A percentile compares a stretch with the other conserved stretches of the same genome.
These are phyloP conservation scores for Ctenicera cuprea DNA, from an alignment of 2,888 invertebrate species.

Conservation along the genomic window DNA sequence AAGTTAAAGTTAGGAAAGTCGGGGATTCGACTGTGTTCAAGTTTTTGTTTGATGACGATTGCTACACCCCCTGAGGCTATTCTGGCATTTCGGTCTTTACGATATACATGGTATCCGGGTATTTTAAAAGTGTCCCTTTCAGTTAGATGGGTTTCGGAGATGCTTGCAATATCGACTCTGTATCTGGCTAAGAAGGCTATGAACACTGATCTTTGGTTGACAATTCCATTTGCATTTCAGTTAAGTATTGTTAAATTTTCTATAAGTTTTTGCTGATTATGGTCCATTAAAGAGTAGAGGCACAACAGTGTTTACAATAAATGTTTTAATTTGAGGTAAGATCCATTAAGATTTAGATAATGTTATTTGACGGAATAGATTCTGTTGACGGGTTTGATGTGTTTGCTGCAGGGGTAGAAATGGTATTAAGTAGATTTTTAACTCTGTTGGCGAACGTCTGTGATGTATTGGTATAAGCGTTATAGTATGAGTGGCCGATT, in stretches of 20 bases:
- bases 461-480: not conserved
- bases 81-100: constrained; percentile 12
- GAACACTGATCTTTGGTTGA: constrained; percentile 6
- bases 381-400: not conserved
- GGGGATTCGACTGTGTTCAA: not conserved
- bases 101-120: constrained; percentile 21
- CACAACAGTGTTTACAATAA: constrained; percentile 6
- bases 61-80: constrained; percentile 4
- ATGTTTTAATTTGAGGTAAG: constrained; percentile 21
- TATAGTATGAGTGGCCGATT: not conserved
- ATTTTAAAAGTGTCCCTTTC: constrained; percentile 16
- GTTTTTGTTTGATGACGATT: constrained; percentile 1
- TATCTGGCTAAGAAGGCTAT: constrained; percentile 35
- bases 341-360: constrained; percentile 6
- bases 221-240: constrained; percentile 32
- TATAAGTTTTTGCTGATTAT: constrained; percentile 5
- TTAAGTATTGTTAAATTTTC: constrained; percentile 23
- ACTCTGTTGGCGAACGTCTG: constrained; percentile 6
- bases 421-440: not conserved
- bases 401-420: not conserved
- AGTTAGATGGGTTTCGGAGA: constrained; percentile 35
- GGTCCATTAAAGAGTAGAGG: constrained; percentile 19
- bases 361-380: not conserved
- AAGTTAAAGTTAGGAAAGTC: constrained; percentile 4
- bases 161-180: constrained; percentile 32